Percentiles rank a stretch among this genome's conserved stretches.
Evolutionary conservation across 2,113 vertebrate species (phyloP).

Genomic region (Oreochromis aureus): DNA sequence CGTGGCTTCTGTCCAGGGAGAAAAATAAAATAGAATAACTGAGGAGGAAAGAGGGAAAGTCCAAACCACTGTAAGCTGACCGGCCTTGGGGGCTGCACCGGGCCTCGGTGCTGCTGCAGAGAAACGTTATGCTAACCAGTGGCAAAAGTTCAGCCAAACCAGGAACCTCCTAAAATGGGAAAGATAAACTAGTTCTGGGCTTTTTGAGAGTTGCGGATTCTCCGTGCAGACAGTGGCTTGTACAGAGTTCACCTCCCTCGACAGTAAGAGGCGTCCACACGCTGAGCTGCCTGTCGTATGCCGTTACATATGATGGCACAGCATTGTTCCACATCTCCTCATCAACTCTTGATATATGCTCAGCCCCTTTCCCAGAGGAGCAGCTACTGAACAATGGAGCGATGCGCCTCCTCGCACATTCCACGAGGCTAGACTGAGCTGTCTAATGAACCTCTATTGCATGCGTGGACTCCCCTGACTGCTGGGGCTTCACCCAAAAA

Average conservation of each 20-base stretch:
- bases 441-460: slow-evolving; percentile 64
- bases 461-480: slow-evolving; percentile 10
- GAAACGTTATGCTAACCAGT: slow-evolving; percentile 51
- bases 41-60: slow-evolving; percentile 39
- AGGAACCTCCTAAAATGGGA: slow-evolving; percentile 20
- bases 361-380: slow-evolving; percentile 48
- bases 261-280: slow-evolving; percentile 37
- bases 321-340: slow-evolving; percentile 48
- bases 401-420: slow-evolving; percentile 51
- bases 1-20: slow-evolving; percentile 47
- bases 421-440: slow-evolving; percentile 55
- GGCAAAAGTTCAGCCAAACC: slow-evolving; percentile 58
- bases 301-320: slow-evolving; percentile 44
- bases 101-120: not conserved
- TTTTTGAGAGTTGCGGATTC: not conserved
- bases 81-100: not conserved
- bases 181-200: slow-evolving; percentile 19
- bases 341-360: slow-evolving; percentile 31
- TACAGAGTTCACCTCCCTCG: not conserved
- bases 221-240: not conserved
- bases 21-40: slow-evolving; percentile 20
- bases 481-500: not conserved
- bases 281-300: slow-evolving; percentile 48
- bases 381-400: slow-evolving; percentile 54
- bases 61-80: slow-evolving; percentile 57